Conservation (phyloP, 2,888 invertebrate species). For the Mimumesa dahlbomi region DNA sequence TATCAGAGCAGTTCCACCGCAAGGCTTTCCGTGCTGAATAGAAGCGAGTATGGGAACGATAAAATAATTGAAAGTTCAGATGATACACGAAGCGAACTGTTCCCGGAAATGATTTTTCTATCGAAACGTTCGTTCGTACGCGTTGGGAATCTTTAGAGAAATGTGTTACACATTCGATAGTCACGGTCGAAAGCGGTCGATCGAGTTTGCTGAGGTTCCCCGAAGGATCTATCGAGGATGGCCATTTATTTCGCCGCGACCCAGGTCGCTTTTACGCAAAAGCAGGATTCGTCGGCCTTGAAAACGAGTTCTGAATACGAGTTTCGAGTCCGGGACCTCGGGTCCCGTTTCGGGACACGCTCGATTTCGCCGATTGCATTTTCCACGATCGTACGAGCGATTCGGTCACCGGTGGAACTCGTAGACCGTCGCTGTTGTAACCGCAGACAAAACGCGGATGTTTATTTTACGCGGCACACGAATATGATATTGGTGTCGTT, state of each 20-base stretch:
- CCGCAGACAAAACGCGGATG: neutral
- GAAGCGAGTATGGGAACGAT: neutral
- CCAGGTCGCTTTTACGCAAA: slow-evolving; percentile 35
- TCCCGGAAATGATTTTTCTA: slow-evolving; percentile 7
- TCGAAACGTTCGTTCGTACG: neutral
- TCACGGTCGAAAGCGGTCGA: too few relatives aligned
- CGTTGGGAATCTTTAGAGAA: neutral
- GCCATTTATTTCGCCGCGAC: neutral
- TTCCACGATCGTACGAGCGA: neutral
- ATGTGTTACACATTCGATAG: neutral
- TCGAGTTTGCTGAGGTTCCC: too few relatives aligned
- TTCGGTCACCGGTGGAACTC: neutral
- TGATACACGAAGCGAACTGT: slow-evolving; percentile 7
- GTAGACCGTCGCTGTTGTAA: too few relatives aligned
- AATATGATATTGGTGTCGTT: too few relatives aligned
- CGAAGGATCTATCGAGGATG: neutral
- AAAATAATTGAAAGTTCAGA: too few relatives aligned
- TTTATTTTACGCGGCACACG: too few relatives aligned
- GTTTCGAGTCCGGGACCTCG: slow-evolving; percentile 6
- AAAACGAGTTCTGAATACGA: slow-evolving; percentile 39
- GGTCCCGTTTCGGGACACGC: slow-evolving; percentile 4
- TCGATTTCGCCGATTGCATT: neutral
- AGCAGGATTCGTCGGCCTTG: slow-evolving; percentile 38
- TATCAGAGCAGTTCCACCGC: too few relatives aligned
- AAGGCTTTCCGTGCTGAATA: too few relatives aligned